phyloP scores from a whole-genome alignment of 1,140 invertebrate genomes.

The Drosophila ironensis region DNA sequence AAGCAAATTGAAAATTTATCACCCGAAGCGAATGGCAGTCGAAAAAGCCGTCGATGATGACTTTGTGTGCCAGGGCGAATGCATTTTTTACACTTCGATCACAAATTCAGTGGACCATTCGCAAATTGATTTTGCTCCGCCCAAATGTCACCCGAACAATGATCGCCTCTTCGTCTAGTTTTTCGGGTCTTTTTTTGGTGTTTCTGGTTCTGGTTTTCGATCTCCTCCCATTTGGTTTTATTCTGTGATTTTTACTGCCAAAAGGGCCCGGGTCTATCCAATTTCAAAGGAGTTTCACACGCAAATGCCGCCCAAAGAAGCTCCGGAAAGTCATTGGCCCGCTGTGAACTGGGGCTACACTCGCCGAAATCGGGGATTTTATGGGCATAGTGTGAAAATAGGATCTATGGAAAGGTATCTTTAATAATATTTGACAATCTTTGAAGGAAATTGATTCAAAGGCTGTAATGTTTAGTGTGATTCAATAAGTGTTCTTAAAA shows the following conservation, averaged over 20 bases:
- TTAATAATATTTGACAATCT: no score
- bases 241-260: not conserved
- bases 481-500: no score
- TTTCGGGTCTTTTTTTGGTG: not conserved
- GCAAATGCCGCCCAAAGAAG: slow-evolving; percentile 59
- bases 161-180: not conserved
- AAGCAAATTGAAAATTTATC: slow-evolving; percentile 79
- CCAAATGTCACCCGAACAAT: slow-evolving; percentile 43
- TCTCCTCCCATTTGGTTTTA: no score
- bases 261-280: slow-evolving; percentile 34
- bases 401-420: not conserved
- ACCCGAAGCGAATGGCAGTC: slow-evolving; percentile 39
- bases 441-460: no score
- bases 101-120: slow-evolving; percentile 54
- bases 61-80: slow-evolving; percentile 61
- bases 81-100: slow-evolving; percentile 65
- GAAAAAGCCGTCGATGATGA: slow-evolving; percentile 48
- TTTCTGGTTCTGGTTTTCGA: not conserved
- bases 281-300: slow-evolving; percentile 75
- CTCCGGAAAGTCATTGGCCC: slow-evolving; percentile 33
- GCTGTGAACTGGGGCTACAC: slow-evolving; percentile 21
- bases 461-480: no score
- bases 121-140: slow-evolving; percentile 70
- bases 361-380: not conserved
- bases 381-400: no score